Evolutionary conservation across 30 jellyfish, hydroid and myxozoan genomes (phyloP), one percentile per base, ranked within the genome.

Genomic region (Hydractinia symbiolongicarpus): DNA sequence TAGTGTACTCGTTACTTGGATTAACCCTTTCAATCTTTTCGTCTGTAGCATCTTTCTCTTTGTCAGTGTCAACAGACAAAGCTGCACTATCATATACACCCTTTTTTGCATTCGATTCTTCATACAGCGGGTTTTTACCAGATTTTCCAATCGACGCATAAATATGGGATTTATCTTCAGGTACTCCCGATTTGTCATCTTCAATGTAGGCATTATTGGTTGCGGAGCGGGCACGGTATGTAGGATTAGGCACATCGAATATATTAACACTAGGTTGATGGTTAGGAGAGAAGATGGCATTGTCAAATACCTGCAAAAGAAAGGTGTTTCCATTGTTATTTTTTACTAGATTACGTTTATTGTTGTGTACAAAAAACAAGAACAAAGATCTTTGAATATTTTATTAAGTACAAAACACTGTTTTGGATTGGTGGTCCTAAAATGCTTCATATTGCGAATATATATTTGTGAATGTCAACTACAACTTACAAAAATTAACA

Each of bases 141-240:
- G 74, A 44, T 74, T 74, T 74, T 30, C 83, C 83, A 13, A 74
- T 70, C 7, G 83, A 74, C 19, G 72, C 83, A 50, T 74, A 74
- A 6, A 74, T 74, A 50, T 74, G 61, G 1, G 52, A 67, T 9
- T 53, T 50, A 10, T 54, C 51, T 44, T 7, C 17, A 64, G 19
- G 40, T 51, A 64, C 19, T 0, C 40, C 40, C 40, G 4, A 44
- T 2, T 64, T 64, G 76, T 52, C 19, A 5, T 40, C 72, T 44
- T 54, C 73, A 30, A 57, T 54, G 76, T n/a, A 19, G 52, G 60
- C 69, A 14, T 70, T 67, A 17, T 54, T 19, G 40, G 7, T 57
- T 5, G 72, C 72, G 17, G 9, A n/a, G 74, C 40, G 74, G 52
- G 16, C 40, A 50, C 83, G 71, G 54, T 74, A 74, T 7, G 83